These are phyloP conservation scores for Epinephelus cyanopodus DNA, from an alignment of 2,113 vertebrate species.

Conservation along the genomic window DNA sequence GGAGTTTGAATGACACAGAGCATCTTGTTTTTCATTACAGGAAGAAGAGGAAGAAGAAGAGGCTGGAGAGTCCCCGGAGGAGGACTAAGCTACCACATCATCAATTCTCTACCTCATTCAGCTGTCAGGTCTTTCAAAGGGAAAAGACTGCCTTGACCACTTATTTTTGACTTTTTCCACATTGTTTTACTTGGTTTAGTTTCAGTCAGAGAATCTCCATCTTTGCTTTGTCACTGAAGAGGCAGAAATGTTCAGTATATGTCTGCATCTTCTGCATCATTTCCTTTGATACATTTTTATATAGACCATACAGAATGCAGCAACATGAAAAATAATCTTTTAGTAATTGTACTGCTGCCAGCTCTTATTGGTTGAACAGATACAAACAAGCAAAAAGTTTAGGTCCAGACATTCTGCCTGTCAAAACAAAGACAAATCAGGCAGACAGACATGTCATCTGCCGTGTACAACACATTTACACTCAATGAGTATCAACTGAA, in stretches of 20 bases:
- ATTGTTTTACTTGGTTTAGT: constrained; percentile 80
- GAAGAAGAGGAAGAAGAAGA: constrained; percentile 90
- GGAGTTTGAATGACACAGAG: not conserved
- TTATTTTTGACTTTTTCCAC: constrained; percentile 75
- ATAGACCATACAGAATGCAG: not conserved
- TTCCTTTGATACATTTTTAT: constrained; percentile 6
- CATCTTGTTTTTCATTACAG: constrained; percentile 74
- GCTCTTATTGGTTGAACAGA: not conserved
- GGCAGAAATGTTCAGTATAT: not conserved
- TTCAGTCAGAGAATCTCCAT: constrained; percentile 47
- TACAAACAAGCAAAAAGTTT: not conserved
- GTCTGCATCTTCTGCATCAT: not conserved
- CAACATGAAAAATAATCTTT: not conserved
- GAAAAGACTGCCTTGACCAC: constrained; percentile 97
- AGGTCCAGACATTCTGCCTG: not conserved
- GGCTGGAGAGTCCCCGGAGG: constrained; percentile 91
- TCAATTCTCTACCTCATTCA: constrained; percentile 96
- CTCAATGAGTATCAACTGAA: not conserved
- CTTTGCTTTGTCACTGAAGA: constrained; percentile 38
- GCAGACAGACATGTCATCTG: not conserved
- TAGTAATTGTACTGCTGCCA: not conserved
- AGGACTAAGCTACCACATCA: constrained; percentile 88
- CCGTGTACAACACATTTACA: not conserved
- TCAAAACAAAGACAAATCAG: not conserved
- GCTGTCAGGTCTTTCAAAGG: constrained; percentile 94